These are phyloP conservation scores for Orussus abietinus DNA, from an alignment of 1,140 invertebrate genomes.

Conservation along the genomic window DNA sequence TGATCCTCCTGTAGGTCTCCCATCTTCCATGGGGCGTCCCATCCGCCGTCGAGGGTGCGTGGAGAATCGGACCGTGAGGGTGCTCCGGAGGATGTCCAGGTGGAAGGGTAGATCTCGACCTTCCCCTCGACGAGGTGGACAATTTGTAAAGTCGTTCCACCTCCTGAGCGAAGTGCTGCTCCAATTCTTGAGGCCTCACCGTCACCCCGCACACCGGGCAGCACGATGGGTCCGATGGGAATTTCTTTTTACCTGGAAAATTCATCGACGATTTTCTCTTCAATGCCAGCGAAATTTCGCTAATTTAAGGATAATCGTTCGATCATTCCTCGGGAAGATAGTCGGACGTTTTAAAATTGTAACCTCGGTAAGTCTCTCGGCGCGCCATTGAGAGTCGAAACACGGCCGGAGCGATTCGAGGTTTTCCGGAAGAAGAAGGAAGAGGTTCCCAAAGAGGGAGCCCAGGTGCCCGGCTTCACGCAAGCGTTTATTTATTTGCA, in stretches of 20 bases:
- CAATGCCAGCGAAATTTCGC: no score
- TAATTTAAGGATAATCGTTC: no score
- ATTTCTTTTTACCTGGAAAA: slow-evolving; percentile 53
- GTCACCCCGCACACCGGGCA: slow-evolving; percentile 80
- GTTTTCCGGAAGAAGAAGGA: no score
- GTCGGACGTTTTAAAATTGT: no score
- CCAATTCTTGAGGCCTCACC: slow-evolving; percentile 68
- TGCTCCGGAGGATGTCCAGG: slow-evolving; percentile 52
- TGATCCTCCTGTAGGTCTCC: slow-evolving; percentile 81
- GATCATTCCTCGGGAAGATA: not conserved
- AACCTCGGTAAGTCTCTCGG: no score
- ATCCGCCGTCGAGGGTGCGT: slow-evolving; percentile 55
- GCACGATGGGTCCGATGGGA: slow-evolving; percentile 60
- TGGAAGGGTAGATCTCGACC: slow-evolving; percentile 48
- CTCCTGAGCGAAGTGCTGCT: slow-evolving; percentile 71
- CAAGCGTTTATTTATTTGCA: slow-evolving; percentile 24
- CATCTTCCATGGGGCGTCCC: slow-evolving; percentile 69
- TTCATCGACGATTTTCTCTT: no score
- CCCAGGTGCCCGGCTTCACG: no score
- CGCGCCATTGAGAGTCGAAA: no score
- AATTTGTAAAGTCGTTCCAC: slow-evolving; percentile 70
- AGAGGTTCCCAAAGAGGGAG: no score
- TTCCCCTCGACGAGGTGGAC: slow-evolving; percentile 46
- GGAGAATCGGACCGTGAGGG: slow-evolving; percentile 47
- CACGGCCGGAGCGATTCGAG: no score